Conservation (phyloP, 2,797 vertebrate genomes). For the Notolepis coatsorum region DNA sequence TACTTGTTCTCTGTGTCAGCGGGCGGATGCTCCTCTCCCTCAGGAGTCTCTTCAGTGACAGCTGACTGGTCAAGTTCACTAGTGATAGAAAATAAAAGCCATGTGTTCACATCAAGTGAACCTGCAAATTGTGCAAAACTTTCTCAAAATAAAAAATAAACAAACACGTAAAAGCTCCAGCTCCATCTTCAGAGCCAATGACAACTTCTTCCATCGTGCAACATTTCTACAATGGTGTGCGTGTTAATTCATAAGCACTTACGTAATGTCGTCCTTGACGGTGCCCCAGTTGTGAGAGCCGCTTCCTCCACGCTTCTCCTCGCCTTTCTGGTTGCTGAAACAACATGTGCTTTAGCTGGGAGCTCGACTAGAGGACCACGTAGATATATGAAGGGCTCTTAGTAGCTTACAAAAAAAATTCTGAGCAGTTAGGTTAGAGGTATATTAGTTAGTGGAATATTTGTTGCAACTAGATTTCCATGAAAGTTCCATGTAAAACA, state of each 20-base stretch:
- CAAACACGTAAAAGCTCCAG: no score
- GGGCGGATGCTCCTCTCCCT: slow-evolving; percentile 96
- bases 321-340: slow-evolving; percentile 97
- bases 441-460: background rate
- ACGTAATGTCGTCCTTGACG: slow-evolving; percentile 98
- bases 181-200: background rate
- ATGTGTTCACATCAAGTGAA: background rate
- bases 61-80: slow-evolving; percentile 97
- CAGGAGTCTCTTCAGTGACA: slow-evolving; percentile 93
- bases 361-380: slow-evolving; percentile 3
- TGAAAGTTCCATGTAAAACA: background rate
- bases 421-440: no score
- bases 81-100: background rate
- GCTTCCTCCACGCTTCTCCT: slow-evolving; percentile 97
- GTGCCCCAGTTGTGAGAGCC: slow-evolving; percentile 99
- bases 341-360: slow-evolving; percentile 78
- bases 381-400: background rate
- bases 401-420: no score
- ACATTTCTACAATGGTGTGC: background rate
- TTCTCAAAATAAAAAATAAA: background rate
- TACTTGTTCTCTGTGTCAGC: slow-evolving; percentile 99
- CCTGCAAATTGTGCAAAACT: background rate
- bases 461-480: background rate
- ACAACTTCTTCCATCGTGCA: background rate
- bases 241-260: slow-evolving; percentile 64